These are phyloP conservation scores for Agrilus planipennis DNA, from an alignment of 1,140 invertebrate genomes.

Conservation along the genomic window DNA sequence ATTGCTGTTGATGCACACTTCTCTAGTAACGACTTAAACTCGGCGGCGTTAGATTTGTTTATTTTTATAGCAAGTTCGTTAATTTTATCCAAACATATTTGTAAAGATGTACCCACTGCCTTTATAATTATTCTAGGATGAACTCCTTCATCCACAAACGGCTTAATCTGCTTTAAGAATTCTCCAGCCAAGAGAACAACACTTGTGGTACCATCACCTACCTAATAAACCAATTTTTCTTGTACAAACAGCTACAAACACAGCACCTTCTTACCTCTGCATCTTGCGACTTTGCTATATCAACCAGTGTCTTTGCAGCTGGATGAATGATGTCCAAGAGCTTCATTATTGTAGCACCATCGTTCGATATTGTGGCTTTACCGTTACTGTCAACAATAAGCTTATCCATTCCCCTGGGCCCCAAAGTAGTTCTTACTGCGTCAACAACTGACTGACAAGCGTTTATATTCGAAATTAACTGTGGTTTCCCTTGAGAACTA, in stretches of 20 bases:
- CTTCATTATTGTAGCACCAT: slow-evolving; percentile 98
- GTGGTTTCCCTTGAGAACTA: slow-evolving; percentile 87
- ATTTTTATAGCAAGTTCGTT: slow-evolving; percentile 77
- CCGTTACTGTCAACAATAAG: slow-evolving; percentile 84
- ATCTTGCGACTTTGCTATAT: slow-evolving; percentile 99
- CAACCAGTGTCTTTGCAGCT: slow-evolving; percentile 93
- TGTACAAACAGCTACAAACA: too few relatives aligned
- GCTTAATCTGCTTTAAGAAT: slow-evolving; percentile 89
- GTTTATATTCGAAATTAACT: slow-evolving; percentile 97
- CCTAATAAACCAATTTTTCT: too few relatives aligned
- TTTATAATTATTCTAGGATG: slow-evolving; percentile 89
- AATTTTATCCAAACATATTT: slow-evolving; percentile 74
- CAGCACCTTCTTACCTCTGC: too few relatives aligned
- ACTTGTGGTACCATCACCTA: slow-evolving; percentile 96
- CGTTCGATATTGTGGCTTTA: slow-evolving; percentile 96
- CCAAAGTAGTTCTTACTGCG: slow-evolving; percentile 89
- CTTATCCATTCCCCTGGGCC: slow-evolving; percentile 99
- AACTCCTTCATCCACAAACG: slow-evolving; percentile 93
- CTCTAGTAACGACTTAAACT: slow-evolving; percentile 66
- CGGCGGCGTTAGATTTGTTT: slow-evolving; percentile 38
- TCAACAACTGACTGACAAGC: slow-evolving; percentile 96
- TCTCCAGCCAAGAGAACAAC: slow-evolving; percentile 93
- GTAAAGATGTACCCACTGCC: slow-evolving; percentile 69
- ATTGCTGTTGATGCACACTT: slow-evolving; percentile 96
- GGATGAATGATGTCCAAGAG: slow-evolving; percentile 95